Percentiles rank a stretch among this genome's conserved stretches.
These are phyloP conservation scores for Scyliorhinus canicula DNA, from an alignment of 2,797 vertebrate genomes.

Conservation along the genomic window DNA sequence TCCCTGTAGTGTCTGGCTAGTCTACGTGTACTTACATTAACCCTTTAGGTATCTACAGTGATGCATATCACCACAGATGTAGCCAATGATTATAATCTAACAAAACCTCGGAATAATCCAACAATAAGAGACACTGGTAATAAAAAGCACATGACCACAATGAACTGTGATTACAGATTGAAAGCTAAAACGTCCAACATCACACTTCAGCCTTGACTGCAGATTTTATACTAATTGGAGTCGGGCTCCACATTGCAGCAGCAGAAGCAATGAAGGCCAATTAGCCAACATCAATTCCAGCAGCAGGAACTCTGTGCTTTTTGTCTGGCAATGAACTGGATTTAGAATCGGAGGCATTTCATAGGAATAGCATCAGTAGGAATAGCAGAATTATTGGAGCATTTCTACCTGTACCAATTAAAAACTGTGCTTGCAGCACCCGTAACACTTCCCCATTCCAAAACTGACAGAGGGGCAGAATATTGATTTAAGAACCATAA, in stretches of 20 bases:
- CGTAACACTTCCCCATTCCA: not conserved
- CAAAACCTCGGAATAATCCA: not conserved
- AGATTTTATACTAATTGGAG: not conserved
- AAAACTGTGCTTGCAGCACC: not conserved
- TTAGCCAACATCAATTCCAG: too few relatives aligned
- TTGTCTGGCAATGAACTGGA: too few relatives aligned
- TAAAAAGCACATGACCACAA: not conserved
- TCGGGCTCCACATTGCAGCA: not conserved
- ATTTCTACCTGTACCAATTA: not conserved
- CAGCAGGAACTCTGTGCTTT: slow-evolving; percentile 6
- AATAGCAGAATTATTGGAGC: not conserved
- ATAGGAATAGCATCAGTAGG: not conserved
- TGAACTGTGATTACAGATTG: not conserved
- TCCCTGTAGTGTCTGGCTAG: too few relatives aligned
- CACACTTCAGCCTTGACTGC: not conserved
- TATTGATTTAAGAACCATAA: too few relatives aligned
- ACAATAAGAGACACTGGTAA: not conserved
- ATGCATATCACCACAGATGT: too few relatives aligned
- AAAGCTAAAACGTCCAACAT: not conserved
- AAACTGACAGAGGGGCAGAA: not conserved
- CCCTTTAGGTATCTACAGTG: too few relatives aligned
- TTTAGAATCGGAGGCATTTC: not conserved
- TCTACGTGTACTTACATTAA: too few relatives aligned
- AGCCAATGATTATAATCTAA: not conserved
- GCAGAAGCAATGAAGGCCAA: not conserved